Evolutionary conservation across 2,113 vertebrate genomes (phyloP), one percentile per base, ranked within the genome.

Genomic region (Tringa solitaria): DNA sequence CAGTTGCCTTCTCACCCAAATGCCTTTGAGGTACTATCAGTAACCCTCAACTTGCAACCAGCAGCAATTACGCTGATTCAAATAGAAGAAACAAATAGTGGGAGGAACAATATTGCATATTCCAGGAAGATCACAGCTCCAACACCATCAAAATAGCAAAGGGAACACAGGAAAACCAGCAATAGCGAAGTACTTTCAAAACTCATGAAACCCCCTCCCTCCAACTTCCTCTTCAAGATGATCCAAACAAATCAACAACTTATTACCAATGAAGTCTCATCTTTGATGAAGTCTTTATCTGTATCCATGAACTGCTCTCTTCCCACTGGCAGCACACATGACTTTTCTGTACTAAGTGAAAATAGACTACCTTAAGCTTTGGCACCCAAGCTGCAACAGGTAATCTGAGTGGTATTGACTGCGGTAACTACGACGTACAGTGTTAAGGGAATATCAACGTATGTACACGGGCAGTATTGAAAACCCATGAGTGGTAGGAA

Each of bases 1-100:
- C 39, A 75, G 37, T 27, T 92, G 89, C 89, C 88, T 95, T 90
- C 84, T 96, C 90, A 93, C 86, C 86, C 86, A 96, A 89, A 96
- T 96, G 94, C 92, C 96, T 95, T 72, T 75, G 67, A 67, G 90
- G 91, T 56, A 77, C 75, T 63, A 54, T 46, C 88, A 91, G 93
- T 69, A 92, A 92, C 64, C 65, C 72, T 89, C 92, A 86, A 4
- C 43, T 61, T 77, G 39, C 73, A 93, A 74, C 75, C 67, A 61
- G 69, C 65, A 90, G 73, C 70, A 79, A 83, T 76, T 48, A 57
- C 2, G 2, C 41, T 30, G 84, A 77, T 95, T 87, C 92, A 78
- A 93, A 90, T 35, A 81, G 35, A 85, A 93, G 54, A 94, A 80
- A 90, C 22, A 64, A 59, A 53, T 1, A 76, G 75, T 48, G 27